Conservation (phyloP, 1,140 invertebrate species). For the Muscidifurax raptorellus region DNA sequence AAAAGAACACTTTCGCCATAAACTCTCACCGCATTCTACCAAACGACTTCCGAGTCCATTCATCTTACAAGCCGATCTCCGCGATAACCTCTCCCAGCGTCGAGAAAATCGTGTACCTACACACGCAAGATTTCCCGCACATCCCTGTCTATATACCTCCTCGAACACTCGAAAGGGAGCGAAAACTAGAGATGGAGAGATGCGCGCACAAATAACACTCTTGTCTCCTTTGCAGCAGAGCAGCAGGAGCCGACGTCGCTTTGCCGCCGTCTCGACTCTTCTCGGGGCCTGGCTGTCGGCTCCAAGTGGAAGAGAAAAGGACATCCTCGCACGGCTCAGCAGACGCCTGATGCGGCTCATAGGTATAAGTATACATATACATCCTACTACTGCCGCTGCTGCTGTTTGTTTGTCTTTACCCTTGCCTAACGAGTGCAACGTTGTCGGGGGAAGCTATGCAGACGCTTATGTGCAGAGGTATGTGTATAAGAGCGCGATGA, state of each 20-base stretch:
- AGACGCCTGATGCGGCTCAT: background rate
- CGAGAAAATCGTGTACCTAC: background rate
- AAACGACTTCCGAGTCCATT: conserved; percentile 18
- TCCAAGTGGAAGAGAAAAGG: background rate
- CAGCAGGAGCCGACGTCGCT: too few relatives aligned
- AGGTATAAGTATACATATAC: background rate
- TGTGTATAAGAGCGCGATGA: background rate
- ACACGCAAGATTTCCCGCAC: background rate
- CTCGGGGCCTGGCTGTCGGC: background rate
- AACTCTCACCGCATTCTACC: background rate
- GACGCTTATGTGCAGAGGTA: background rate
- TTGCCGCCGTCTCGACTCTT: background rate
- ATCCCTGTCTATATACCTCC: background rate
- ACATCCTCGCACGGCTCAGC: background rate
- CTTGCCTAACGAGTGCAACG: background rate
- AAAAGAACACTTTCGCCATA: background rate
- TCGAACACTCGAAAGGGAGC: background rate
- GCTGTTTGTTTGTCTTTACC: conserved; percentile 42
- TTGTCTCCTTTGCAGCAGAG: background rate
- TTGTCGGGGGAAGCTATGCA: background rate
- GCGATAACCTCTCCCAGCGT: background rate
- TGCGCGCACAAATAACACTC: background rate
- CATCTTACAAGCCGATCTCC: background rate
- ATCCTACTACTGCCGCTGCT: background rate
- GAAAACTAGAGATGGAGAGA: background rate